These are phyloP conservation scores for Acleris holmiana DNA, from an alignment of 2,888 invertebrate genomes.

Conservation along the genomic window DNA sequence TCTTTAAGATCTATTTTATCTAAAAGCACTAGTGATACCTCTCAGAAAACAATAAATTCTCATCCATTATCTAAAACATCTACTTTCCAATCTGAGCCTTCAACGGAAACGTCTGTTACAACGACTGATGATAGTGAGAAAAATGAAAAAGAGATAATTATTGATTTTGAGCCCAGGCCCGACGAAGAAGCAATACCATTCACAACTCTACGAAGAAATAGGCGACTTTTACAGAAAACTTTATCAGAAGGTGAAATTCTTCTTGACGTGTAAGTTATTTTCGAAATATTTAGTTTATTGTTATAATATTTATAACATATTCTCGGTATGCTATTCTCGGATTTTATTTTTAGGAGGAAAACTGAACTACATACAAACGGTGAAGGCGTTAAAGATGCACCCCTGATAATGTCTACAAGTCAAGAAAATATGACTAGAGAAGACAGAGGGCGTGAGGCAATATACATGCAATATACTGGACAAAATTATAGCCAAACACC, in stretches of 20 bases:
- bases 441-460: conserved; percentile 74
- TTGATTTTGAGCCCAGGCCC: conserved; percentile 92
- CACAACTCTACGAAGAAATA: conserved; percentile 79
- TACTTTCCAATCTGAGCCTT: conserved; percentile 81
- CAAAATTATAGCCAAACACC: conserved; percentile 84
- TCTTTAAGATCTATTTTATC: conserved; percentile 72
- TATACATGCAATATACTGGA: conserved; percentile 70
- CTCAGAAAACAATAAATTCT: conserved; percentile 73
- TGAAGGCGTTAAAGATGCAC: conserved; percentile 77
- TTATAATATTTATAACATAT: background rate
- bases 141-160: conserved; percentile 92
- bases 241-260: conserved; percentile 92
- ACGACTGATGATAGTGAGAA: conserved; percentile 84
- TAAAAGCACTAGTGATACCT: conserved; percentile 76
- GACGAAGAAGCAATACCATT: conserved; percentile 87
- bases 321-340: background rate
- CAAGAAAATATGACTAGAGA: conserved; percentile 85
- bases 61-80: conserved; percentile 78
- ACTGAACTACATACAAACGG: conserved; percentile 73
- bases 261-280: conserved; percentile 81
- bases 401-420: conserved; percentile 84
- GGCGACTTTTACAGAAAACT: conserved; percentile 88
- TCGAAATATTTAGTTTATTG: background rate
- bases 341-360: conserved; percentile 67
- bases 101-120: conserved; percentile 79